Conservation (phyloP, 1,140 invertebrate genomes). For the Daktulosphaira vitifoliae region DNA sequence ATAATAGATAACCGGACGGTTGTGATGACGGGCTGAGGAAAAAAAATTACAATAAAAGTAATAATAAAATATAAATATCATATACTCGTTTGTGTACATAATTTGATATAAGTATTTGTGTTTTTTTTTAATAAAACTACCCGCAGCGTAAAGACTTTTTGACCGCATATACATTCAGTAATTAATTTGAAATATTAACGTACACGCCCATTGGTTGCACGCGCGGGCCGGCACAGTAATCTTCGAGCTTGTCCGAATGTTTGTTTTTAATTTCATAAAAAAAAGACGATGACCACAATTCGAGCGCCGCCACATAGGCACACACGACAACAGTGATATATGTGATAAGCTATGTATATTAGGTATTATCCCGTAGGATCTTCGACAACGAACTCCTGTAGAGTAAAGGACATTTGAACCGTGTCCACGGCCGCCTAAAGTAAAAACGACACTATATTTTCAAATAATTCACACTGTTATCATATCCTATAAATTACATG, state of each 20-base stretch:
- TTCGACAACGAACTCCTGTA: neutral
- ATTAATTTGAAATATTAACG: constrained; percentile 33
- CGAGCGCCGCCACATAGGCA: too few species aligned
- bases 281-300: too few species aligned
- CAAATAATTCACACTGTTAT: too few species aligned
- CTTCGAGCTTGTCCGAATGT: constrained; percentile 18
- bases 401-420: too few species aligned
- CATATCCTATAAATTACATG: too few species aligned
- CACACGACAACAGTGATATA: neutral
- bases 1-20: constrained; percentile 3
- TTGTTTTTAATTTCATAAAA: constrained; percentile 7
- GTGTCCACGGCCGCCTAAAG: too few species aligned
- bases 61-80: neutral
- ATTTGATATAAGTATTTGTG: neutral
- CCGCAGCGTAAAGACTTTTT: constrained; percentile 26
- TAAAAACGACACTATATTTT: too few species aligned
- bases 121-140: constrained; percentile 24
- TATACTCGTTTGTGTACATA: neutral
- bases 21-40: constrained; percentile 19
- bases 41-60: neutral
- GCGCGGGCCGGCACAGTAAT: constrained; percentile 4
- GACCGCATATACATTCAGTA: constrained; percentile 11
- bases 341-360: neutral
- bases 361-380: neutral
- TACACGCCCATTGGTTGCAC: constrained; percentile 25